A percentile compares a stretch with the other conserved stretches of the same genome.
phyloP scores from a whole-genome alignment of 2,113 vertebrate species.

The Mustela nigripes region DNA sequence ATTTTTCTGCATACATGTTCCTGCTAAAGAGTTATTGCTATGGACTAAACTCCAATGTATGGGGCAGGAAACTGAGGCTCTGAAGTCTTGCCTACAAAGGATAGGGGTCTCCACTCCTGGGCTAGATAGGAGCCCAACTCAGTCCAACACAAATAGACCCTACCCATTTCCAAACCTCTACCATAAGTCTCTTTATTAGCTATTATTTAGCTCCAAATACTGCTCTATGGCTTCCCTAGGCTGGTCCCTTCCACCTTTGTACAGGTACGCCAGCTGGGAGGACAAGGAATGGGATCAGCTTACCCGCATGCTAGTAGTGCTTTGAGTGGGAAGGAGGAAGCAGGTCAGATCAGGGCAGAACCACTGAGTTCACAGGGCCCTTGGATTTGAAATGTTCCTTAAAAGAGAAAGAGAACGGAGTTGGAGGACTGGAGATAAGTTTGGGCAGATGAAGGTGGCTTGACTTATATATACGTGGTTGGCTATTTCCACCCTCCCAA shows the following conservation, averaged over 20 bases:
- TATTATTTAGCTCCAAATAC: background rate
- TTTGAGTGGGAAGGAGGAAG: background rate
- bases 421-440: background rate
- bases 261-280: fast-evolving
- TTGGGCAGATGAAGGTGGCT: background rate
- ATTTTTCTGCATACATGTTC: background rate
- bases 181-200: background rate
- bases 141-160: background rate
- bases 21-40: background rate
- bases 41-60: background rate
- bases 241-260: background rate
- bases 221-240: background rate
- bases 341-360: background rate
- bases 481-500: background rate
- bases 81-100: background rate
- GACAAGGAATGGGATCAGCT: background rate
- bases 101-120: background rate
- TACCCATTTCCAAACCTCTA: background rate
- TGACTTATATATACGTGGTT: background rate
- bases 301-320: background rate
- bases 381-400: background rate
- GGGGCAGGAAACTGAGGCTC: background rate
- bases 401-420: background rate
- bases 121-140: background rate
- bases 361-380: background rate